These are phyloP conservation scores for Sinohyriopsis cumingii DNA, from an alignment of 2,888 invertebrate genomes.

Conservation along the genomic window DNA sequence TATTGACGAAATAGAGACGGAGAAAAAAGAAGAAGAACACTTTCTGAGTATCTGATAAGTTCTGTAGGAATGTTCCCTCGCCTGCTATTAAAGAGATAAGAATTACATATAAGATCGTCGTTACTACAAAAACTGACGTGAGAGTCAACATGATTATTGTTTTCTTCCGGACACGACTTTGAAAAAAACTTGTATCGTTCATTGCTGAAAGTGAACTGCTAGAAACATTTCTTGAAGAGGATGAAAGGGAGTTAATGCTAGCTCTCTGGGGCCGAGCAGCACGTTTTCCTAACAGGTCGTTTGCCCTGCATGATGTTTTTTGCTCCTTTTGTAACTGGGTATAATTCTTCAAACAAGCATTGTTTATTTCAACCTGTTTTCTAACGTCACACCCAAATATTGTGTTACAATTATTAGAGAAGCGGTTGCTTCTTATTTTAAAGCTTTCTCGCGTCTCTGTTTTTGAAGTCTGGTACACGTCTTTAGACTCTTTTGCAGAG, in stretches of 20 bases:
- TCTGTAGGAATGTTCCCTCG: conserved; percentile 9
- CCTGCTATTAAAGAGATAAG: conserved; percentile 6
- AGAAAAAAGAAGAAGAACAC: conserved; percentile 16
- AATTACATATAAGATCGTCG: conserved; percentile 11
- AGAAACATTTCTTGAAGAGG: background rate
- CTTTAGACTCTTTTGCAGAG: too few relatives aligned
- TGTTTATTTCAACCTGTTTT: too few relatives aligned
- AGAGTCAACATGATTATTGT: conserved; percentile 19
- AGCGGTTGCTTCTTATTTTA: too few relatives aligned
- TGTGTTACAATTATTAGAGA: too few relatives aligned
- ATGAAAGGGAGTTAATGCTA: background rate
- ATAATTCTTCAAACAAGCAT: too few relatives aligned
- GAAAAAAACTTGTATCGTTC: background rate
- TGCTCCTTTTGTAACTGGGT: too few relatives aligned
- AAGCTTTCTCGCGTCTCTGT: too few relatives aligned
- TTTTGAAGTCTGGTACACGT: too few relatives aligned
- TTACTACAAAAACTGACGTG: conserved; percentile 13
- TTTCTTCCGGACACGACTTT: conserved; percentile 7
- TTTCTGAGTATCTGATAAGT: conserved; percentile 4
- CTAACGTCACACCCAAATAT: too few relatives aligned
- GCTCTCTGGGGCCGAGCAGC: background rate
- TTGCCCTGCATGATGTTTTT: too few relatives aligned
- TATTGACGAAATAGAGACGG: conserved; percentile 16
- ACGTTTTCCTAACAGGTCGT: too few relatives aligned
- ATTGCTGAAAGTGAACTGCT: conserved; percentile 3